Base-by-base conservation (phyloP, 2,113 vertebrate genomes). In the Cyrtonyx montezumae region DNA sequence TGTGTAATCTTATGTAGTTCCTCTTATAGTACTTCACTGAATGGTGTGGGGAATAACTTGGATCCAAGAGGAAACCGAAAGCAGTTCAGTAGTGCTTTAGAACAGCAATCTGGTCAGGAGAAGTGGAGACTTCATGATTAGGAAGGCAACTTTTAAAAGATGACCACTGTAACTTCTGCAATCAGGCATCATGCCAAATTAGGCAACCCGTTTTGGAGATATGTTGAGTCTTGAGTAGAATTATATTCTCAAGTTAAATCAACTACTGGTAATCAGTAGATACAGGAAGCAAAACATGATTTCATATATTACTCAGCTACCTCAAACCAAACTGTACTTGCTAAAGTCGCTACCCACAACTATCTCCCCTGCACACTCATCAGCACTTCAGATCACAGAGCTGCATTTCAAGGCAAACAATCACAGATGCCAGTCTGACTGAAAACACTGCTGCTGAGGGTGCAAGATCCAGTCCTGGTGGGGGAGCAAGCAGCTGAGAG, bases 301-400 rank as follows among this genome's bases (percentile, higher is more conserved):
- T 51, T 51, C 76, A 74, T 85, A 68, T 51, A 49, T 83, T 79
- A 95, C 91, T 79, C 94, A 96, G 87, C 67, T 45, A 40, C 19
- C 8, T 9, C 66, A 25, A 2, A 32, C 91, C 56, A 62, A 67
- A 40, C 43, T 18, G 36, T 4, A 12, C 62, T 36, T 11, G 63
- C 79, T 88, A 3, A n/a, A 65, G 84, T 17, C 30, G 21, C 70
- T 53, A 42, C 70, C 78, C 93, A 49, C 80, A 87, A 81, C 58
- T 81, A 71, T 48, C 84, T 81, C 4, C n/a, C 36, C 79, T 67
- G 68, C 68, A 36, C 62, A 40, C 46, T 84, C 59, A 37, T 10
- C 80, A 36, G 18, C 12, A 20, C 56, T 16, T 26, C 67, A 4
- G 21, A 43, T 2, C 3, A 15, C 92, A 66, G 87, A 82, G 79